Conservation (phyloP, 1,140 invertebrate genomes). For the Saccostrea glomerata region DNA sequence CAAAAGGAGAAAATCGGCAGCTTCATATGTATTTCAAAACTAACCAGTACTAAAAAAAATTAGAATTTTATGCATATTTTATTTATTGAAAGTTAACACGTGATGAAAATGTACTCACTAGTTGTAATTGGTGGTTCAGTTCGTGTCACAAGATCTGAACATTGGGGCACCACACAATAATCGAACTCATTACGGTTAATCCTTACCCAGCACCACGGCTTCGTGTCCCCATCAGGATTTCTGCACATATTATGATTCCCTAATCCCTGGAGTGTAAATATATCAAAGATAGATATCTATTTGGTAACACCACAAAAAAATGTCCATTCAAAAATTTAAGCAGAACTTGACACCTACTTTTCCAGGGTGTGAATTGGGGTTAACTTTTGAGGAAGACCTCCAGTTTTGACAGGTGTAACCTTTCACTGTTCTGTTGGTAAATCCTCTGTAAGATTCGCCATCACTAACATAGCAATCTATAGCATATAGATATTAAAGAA, state of each 20-base stretch:
- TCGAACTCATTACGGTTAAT: conserved; percentile 56
- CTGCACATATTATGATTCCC: conserved; percentile 71
- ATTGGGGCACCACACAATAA: conserved; percentile 64
- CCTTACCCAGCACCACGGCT: conserved; percentile 70
- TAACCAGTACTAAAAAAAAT: no score
- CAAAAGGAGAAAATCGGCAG: no score
- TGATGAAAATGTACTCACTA: not conserved
- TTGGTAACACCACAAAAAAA: not conserved
- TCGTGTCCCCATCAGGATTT: conserved; percentile 67
- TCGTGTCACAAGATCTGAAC: conserved; percentile 39
- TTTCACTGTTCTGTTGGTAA: conserved; percentile 16
- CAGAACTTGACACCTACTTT: not conserved
- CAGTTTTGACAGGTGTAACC: conserved; percentile 17
- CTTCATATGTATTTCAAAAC: no score
- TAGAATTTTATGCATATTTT: no score
- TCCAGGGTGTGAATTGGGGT: not conserved
- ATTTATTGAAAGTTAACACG: no score
- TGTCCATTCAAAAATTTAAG: not conserved
- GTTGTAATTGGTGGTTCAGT: not conserved
- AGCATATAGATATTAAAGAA: not conserved
- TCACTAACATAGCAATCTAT: not conserved
- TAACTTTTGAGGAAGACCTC: not conserved
- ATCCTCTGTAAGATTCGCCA: conserved; percentile 12
- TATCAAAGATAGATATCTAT: not conserved
- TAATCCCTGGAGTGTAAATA: conserved; percentile 60